Conservation (phyloP, 1,140 invertebrate genomes). For the Brachionus angularis region DNA sequence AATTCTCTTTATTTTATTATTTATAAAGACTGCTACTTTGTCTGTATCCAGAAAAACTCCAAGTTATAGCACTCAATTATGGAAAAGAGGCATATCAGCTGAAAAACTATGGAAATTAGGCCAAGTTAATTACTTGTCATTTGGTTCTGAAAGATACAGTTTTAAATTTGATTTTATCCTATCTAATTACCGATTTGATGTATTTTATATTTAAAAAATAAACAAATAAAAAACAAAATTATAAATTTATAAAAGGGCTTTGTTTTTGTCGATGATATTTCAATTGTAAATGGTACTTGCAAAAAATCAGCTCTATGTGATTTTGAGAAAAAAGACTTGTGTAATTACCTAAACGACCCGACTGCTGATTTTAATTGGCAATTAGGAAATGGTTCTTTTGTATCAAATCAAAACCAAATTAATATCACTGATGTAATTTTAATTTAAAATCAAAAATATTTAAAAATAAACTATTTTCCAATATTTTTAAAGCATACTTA, state of each 20-base stretch:
- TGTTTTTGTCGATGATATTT: neutral
- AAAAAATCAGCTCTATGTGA: neutral
- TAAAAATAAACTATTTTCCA: neutral
- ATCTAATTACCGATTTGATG: slow-evolving; percentile 7
- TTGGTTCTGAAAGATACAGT: neutral
- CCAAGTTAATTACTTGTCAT: slow-evolving; percentile 7
- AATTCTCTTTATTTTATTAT: neutral
- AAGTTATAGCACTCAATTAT: neutral
- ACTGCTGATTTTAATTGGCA: neutral
- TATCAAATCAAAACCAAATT: neutral
- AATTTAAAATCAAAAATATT: neutral
- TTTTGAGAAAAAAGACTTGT: neutral
- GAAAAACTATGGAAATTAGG: slow-evolving; percentile 4
- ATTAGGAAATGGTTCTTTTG: neutral
- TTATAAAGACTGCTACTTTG: slow-evolving; percentile 32
- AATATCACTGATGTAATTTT: neutral
- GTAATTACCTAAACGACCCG: neutral
- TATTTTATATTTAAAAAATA: too few relatives aligned
- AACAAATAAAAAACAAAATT: neutral
- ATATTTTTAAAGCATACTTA: slow-evolving; percentile 31
- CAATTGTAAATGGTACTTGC: neutral
- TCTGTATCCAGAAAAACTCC: slow-evolving; percentile 4
- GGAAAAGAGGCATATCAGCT: neutral
- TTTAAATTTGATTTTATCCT: slow-evolving; percentile 18
- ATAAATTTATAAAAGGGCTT: too few relatives aligned